Evolutionary conservation across 2,113 vertebrate species (phyloP).

Genomic region (Mungos mungo): DNA sequence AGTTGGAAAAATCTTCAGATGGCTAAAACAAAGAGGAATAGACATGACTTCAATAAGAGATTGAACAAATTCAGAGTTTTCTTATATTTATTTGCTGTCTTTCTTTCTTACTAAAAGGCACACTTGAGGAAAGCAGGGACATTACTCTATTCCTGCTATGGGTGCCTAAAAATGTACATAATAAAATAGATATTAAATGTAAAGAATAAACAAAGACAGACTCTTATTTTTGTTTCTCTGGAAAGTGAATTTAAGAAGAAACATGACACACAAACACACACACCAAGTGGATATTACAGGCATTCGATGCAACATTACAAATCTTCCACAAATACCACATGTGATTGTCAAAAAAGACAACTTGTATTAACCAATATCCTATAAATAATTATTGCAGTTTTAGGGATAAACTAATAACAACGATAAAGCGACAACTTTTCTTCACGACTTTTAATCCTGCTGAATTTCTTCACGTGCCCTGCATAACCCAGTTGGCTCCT

Average conservation of each 20-base stretch:
- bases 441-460: background rate
- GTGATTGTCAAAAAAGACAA: background rate
- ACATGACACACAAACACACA: background rate
- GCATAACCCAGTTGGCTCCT: background rate
- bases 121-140: fast-evolving
- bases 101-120: background rate
- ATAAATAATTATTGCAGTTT: background rate
- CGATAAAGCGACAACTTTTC: background rate
- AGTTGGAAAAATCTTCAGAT: background rate
- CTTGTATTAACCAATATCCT: background rate
- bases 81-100: background rate
- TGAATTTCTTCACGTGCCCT: background rate
- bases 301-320: background rate
- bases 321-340: background rate
- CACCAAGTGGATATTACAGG: background rate
- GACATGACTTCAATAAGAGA: background rate
- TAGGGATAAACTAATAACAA: background rate
- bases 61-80: background rate
- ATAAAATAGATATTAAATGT: background rate
- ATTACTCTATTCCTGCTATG: background rate
- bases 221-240: background rate
- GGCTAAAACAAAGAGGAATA: background rate
- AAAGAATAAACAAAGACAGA: background rate
- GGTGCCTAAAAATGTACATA: background rate
- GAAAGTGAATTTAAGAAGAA: background rate